phyloP scores from a whole-genome alignment of 2,797 vertebrate genomes.

The Philypnodon macrostomus region DNA sequence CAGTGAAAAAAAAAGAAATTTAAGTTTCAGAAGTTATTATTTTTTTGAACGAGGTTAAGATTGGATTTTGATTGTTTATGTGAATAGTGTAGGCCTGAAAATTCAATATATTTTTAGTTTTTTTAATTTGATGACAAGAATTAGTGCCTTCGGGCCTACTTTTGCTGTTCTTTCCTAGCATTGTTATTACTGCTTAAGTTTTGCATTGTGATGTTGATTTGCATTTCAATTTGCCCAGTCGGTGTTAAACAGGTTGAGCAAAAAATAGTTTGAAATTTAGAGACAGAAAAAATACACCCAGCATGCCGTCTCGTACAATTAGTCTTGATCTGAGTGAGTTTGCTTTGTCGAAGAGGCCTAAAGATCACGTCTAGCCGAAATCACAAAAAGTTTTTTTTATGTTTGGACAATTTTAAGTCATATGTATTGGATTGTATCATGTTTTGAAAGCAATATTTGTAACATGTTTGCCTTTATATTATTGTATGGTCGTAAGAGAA shows the following conservation, averaged over 20 bases:
- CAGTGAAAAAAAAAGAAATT: not conserved
- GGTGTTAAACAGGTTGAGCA: constrained; percentile 2
- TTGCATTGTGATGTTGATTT: constrained; percentile 16
- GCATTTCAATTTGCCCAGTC: constrained; percentile 10
- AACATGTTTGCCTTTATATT: constrained; percentile 1
- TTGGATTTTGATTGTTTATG: constrained; percentile 14
- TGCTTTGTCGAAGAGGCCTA: constrained; percentile 11
- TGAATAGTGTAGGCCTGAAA: not conserved
- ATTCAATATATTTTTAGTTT: constrained; percentile 22
- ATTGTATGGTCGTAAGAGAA: too few relatives aligned
- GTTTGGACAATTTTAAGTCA: not conserved
- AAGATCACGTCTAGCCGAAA: not conserved
- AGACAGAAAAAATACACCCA: not conserved
- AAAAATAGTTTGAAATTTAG: constrained; percentile 28
- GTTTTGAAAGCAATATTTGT: constrained; percentile 13
- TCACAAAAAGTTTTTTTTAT: not conserved
- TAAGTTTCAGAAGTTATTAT: not conserved
- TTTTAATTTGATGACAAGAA: too few relatives aligned
- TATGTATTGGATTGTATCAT: not conserved
- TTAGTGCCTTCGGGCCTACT: constrained; percentile 48
- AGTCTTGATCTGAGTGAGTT: not conserved
- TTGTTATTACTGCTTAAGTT: constrained; percentile 39
- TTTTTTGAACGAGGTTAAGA: too few relatives aligned
- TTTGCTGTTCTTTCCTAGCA: too few relatives aligned
- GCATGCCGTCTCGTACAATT: not conserved